Evolutionary conservation across 2,888 invertebrate species (phyloP).

Genomic region (Calliopum simillimum): DNA sequence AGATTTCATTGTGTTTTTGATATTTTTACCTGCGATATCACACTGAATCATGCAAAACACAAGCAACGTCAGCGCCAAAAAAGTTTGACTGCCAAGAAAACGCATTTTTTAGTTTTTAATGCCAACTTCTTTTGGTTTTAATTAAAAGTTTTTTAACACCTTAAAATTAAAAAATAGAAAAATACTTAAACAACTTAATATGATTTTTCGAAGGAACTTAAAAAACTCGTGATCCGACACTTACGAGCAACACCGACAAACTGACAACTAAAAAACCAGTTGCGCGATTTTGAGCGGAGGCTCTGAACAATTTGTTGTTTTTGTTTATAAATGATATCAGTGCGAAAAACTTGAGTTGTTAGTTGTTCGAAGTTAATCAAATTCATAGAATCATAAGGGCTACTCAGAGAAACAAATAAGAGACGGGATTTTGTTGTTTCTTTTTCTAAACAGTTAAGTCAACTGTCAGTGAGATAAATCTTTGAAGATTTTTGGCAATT

Average conservation of each 20-base stretch:
- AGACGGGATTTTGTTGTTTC: no score
- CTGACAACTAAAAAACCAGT: conserved; percentile 29
- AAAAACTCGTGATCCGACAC: conserved; percentile 28
- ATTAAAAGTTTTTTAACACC: conserved; percentile 11
- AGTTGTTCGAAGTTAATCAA: no score
- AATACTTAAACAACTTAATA: not conserved
- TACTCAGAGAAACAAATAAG: no score
- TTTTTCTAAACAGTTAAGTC: no score
- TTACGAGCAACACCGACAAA: conserved; percentile 34
- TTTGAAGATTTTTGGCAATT: no score
- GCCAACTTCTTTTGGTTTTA: not conserved
- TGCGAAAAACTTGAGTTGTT: no score
- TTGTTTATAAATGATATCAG: no score
- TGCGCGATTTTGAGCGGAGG: not conserved
- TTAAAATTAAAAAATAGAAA: conserved; percentile 18
- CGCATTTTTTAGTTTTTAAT: conserved; percentile 28
- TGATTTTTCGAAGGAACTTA: not conserved
- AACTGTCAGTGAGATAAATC: no score
- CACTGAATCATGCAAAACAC: conserved; percentile 52
- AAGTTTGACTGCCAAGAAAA: conserved; percentile 26
- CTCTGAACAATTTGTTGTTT: not conserved
- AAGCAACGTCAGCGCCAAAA: conserved; percentile 38
- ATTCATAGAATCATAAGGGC: no score
- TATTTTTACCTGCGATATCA: conserved; percentile 57
- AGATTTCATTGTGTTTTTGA: conserved; percentile 8